A percentile compares a stretch with the other conserved stretches of the same genome.
Conservation (phyloP, 2,888 invertebrate genomes). For the Platycheirus albimanus region DNA sequence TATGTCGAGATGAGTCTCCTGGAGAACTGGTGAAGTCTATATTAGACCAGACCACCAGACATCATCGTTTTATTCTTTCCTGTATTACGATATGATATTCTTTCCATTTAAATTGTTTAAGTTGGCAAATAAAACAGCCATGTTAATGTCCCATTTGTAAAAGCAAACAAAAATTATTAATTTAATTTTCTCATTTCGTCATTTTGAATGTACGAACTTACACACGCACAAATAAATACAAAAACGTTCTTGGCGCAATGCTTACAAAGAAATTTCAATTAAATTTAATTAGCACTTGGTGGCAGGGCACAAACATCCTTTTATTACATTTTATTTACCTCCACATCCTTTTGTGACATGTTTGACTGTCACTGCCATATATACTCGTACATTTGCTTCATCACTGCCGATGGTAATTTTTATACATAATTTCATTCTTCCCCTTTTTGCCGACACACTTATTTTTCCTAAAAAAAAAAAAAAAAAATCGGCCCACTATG, state of each 20-base stretch:
- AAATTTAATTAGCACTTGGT: slow-evolving; percentile 72
- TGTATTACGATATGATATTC: too few species aligned
- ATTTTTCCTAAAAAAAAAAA: not conserved
- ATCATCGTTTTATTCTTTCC: too few species aligned
- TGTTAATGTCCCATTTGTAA: not conserved
- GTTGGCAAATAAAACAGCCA: not conserved
- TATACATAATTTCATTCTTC: slow-evolving; percentile 70
- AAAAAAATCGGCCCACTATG: slow-evolving; percentile 4
- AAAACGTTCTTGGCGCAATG: too few species aligned
- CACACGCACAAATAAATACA: too few species aligned
- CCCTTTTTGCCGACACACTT: slow-evolving; percentile 48
- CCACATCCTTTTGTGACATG: slow-evolving; percentile 50
- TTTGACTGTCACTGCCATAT: slow-evolving; percentile 41
- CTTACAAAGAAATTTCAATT: slow-evolving; percentile 54
- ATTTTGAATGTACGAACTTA: slow-evolving; percentile 52
- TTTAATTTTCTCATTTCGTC: slow-evolving; percentile 62
- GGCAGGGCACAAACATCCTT: slow-evolving; percentile 43
- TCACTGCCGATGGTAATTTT: slow-evolving; percentile 68
- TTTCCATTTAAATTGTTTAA: not conserved
- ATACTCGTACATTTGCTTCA: slow-evolving; percentile 7
- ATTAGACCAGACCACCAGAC: too few species aligned
- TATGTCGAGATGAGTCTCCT: too few species aligned
- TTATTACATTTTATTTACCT: slow-evolving; percentile 69
- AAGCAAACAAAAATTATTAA: slow-evolving; percentile 32
- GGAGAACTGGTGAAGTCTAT: too few species aligned